A percentile compares a stretch with the other conserved stretches of the same genome.
Evolutionary conservation across 2,113 vertebrate species (phyloP).

Genomic region (Pelecanoides urinatrix): DNA sequence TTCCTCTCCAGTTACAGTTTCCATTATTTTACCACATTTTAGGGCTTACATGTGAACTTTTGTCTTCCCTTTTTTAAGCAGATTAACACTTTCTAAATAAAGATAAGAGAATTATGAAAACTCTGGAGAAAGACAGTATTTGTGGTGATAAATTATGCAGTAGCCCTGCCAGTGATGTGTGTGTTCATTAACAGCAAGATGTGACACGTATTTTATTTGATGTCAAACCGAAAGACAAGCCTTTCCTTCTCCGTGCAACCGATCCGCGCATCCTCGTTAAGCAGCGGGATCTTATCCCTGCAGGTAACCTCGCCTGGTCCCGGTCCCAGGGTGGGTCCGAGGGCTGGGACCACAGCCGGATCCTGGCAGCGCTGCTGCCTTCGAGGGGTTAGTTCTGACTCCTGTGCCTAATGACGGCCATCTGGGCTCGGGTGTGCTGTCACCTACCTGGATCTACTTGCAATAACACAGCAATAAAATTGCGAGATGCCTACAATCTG

Average conservation of each 20-base stretch:
- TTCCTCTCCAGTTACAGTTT: not conserved
- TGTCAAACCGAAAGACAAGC: not conserved
- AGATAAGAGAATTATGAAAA: not conserved
- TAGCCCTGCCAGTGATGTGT: not conserved
- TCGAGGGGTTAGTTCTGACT: not conserved
- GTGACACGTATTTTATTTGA: not conserved
- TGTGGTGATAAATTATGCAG: not conserved
- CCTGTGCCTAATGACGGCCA: not conserved
- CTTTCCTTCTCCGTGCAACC: not conserved
- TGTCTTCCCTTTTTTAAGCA: not conserved
- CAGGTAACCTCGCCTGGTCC: accelerated
- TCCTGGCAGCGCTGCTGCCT: not conserved
- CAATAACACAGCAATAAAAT: not conserved
- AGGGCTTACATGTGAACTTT: not conserved
- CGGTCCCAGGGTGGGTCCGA: accelerated
- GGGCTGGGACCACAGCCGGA: not conserved
- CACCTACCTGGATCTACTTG: not conserved
- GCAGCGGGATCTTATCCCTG: not conserved
- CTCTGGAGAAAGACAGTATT: not conserved
- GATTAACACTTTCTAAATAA: not conserved
- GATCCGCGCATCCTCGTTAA: not conserved
- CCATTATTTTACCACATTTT: not conserved
- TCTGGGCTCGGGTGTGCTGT: not conserved
- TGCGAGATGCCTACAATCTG: not conserved
- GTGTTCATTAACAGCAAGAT: not conserved